phyloP scores from a whole-genome alignment of 2,113 vertebrate genomes.

The Psilopsiagon aymara region DNA sequence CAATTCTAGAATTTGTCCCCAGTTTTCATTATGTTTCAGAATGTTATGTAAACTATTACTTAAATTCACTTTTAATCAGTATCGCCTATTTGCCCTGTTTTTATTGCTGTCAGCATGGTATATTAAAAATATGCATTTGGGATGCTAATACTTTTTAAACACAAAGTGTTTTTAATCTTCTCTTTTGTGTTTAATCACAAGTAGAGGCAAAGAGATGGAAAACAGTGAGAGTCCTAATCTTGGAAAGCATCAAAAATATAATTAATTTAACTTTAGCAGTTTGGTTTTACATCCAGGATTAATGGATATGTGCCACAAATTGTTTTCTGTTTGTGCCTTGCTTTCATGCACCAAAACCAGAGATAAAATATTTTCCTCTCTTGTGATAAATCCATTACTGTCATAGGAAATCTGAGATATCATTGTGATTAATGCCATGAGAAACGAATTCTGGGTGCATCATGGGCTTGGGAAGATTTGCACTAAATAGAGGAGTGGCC shows the following conservation, averaged over 20 bases:
- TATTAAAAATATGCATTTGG: not conserved
- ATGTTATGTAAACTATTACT: not conserved
- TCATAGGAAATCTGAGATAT: not conserved
- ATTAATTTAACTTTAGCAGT: not conserved
- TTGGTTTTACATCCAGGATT: not conserved
- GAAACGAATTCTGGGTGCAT: not conserved
- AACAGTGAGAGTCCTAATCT: not conserved
- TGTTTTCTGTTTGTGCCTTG: not conserved
- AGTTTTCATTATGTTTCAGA: not conserved
- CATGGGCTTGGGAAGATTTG: not conserved
- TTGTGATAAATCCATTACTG: not conserved
- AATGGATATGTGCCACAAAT: not conserved
- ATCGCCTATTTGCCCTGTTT: not conserved
- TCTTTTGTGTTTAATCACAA: not conserved
- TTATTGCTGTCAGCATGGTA: not conserved
- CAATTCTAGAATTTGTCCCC: not conserved
- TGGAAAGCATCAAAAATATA: not conserved
- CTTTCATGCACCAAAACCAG: not conserved
- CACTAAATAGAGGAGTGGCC: not conserved
- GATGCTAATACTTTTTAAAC: not conserved
- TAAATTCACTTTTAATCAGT: not conserved
- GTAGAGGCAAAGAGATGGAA: not conserved
- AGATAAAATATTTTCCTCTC: conserved; percentile 3
- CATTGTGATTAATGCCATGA: not conserved
- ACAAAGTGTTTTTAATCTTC: not conserved